phyloP scores from a whole-genome alignment of 1,140 invertebrate species.

The Hermatobates lingyangjiaoensis region DNA sequence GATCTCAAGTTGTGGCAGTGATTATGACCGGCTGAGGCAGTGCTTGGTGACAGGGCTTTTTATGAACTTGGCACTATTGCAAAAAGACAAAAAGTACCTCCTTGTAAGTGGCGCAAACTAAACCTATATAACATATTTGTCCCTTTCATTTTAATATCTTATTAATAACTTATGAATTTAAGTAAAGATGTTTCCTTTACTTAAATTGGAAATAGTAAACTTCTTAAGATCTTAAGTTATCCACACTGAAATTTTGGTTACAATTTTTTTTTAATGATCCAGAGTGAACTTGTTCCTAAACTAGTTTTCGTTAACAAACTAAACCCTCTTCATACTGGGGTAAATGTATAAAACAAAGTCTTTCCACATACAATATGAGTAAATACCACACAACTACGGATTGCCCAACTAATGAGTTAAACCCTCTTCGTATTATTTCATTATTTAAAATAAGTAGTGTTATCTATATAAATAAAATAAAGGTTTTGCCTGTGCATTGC shows the following conservation, averaged over 20 bases:
- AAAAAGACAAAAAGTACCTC: constrained; percentile 52
- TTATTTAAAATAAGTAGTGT: too few relatives aligned
- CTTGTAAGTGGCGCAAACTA: constrained; percentile 32
- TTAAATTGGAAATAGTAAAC: background rate
- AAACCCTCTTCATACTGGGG: too few relatives aligned
- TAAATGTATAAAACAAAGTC: too few relatives aligned
- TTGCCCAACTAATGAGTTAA: too few relatives aligned
- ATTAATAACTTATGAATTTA: background rate
- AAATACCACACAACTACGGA: too few relatives aligned
- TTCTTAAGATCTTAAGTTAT: background rate
- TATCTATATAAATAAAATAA: too few relatives aligned
- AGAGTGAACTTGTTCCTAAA: too few relatives aligned
- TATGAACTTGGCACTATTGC: constrained; percentile 74
- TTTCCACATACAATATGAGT: too few relatives aligned
- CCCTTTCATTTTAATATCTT: background rate
- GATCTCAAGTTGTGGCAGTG: constrained; percentile 49
- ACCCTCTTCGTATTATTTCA: too few relatives aligned
- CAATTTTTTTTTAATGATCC: background rate
- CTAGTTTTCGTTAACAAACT: too few relatives aligned
- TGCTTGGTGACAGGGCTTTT: constrained; percentile 67
- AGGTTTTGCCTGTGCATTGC: too few relatives aligned
- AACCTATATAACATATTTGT: background rate
- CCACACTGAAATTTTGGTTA: background rate
- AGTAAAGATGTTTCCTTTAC: background rate
- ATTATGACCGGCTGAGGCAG: constrained; percentile 51